Percentiles rank a stretch among this genome's conserved stretches.
Evolutionary conservation across 2,113 vertebrate genomes (phyloP).

Genomic region (Hippocampus zosterae): DNA sequence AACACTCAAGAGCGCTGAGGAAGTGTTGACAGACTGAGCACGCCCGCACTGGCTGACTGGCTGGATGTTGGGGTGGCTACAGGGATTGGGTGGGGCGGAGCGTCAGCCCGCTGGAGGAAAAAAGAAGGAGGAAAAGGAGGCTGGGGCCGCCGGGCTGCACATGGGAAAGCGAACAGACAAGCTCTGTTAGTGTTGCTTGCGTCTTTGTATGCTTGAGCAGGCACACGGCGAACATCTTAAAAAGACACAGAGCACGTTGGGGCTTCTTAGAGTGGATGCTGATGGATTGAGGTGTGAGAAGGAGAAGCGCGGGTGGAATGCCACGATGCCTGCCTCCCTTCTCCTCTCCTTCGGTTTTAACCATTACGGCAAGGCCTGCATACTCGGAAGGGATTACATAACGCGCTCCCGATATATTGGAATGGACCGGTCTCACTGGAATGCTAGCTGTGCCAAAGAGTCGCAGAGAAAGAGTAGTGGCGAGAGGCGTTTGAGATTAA

Average conservation of each 20-base stretch:
- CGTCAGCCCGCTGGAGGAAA: constrained; percentile 27
- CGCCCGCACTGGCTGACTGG: constrained; percentile 47
- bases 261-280: constrained; percentile 22
- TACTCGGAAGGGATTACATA: constrained; percentile 70
- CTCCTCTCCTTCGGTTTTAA: constrained; percentile 59
- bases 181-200: constrained; percentile 30
- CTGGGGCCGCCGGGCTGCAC: constrained; percentile 37
- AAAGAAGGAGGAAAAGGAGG: constrained; percentile 26
- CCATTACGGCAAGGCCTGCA: constrained; percentile 63
- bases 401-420: constrained; percentile 54
- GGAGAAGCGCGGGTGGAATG: constrained; percentile 53
- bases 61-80: constrained; percentile 13
- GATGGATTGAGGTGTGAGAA: constrained; percentile 25
- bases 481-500: constrained; percentile 68
- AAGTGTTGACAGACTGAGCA: constrained; percentile 71
- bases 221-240: constrained; percentile 32
- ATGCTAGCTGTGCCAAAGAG: constrained; percentile 47
- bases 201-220: constrained; percentile 35
- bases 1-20: constrained; percentile 39
- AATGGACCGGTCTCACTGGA: constrained; percentile 64
- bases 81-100: constrained; percentile 46
- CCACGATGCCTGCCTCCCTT: constrained; percentile 37
- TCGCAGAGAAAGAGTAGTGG: constrained; percentile 46
- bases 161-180: constrained; percentile 34
- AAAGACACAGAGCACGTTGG: constrained; percentile 26